Conservation (phyloP, 2,888 invertebrate genomes). For the Apamea crenata region DNA sequence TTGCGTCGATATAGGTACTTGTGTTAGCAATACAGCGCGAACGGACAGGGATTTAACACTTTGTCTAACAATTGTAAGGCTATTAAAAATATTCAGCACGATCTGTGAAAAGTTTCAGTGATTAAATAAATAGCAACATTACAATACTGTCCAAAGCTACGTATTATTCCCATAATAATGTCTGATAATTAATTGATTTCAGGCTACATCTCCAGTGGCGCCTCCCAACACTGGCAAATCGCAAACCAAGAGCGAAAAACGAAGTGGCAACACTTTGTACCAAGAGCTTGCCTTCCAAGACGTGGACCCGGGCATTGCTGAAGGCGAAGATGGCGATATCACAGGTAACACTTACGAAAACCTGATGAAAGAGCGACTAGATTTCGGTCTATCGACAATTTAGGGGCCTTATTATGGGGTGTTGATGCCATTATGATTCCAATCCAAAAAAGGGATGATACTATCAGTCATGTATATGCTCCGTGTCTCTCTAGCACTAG, state of each 20-base stretch:
- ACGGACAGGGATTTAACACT: conserved; percentile 7
- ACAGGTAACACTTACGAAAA: conserved; percentile 92
- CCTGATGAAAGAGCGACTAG: neutral
- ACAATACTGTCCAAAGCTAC: neutral
- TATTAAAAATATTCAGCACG: neutral
- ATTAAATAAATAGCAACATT: neutral
- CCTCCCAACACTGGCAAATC: conserved; percentile 84
- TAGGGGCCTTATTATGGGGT: no score
- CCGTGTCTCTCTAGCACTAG: neutral
- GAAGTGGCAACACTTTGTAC: conserved; percentile 97
- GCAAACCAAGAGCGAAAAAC: conserved; percentile 95
- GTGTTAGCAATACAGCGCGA: neutral
- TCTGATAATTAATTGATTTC: conserved; percentile 45
- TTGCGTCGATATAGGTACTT: neutral
- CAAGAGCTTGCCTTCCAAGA: conserved; percentile 98
- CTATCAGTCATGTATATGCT: neutral
- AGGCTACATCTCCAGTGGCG: conserved; percentile 90
- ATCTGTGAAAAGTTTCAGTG: neutral
- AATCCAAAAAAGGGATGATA: neutral
- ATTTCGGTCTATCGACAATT: neutral
- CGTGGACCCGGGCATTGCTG: conserved; percentile 95
- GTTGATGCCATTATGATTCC: neutral
- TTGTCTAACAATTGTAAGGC: neutral
- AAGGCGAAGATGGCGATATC: conserved; percentile 95
- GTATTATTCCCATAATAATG: neutral